Conservation (phyloP, 2,797 vertebrate species). For the Lacerta agilis region DNA sequence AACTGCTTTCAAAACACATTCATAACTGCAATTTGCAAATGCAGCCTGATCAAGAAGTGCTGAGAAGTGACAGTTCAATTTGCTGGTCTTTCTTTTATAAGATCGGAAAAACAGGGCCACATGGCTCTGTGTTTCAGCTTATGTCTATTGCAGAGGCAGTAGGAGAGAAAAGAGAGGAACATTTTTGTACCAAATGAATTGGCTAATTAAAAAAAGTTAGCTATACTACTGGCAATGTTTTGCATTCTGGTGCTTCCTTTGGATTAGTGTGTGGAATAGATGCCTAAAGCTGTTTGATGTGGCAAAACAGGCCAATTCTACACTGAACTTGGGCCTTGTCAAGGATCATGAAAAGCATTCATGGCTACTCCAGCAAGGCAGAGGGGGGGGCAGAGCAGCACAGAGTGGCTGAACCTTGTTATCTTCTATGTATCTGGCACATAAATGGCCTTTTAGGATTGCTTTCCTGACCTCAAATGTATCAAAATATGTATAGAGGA, state of each 20-base stretch:
- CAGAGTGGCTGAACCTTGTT: not conserved
- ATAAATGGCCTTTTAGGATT: not conserved
- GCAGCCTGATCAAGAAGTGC: no score
- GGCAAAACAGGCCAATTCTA: not conserved
- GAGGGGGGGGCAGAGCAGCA: not conserved
- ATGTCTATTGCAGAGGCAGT: no score
- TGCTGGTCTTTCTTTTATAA: no score
- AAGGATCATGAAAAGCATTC: not conserved
- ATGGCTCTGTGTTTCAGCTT: no score
- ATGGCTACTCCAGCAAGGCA: not conserved
- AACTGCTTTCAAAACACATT: no score
- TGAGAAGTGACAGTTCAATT: no score
- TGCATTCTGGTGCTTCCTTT: not conserved
- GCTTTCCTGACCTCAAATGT: not conserved
- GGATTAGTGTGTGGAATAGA: not conserved
- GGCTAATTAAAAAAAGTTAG: no score
- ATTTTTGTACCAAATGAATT: no score
- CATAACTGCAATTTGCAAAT: no score
- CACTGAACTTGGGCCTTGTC: not conserved
- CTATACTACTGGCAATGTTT: no score
- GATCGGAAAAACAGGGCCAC: no score
- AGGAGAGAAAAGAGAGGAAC: no score
- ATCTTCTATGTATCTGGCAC: fast-evolving
- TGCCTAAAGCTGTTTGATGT: not conserved
- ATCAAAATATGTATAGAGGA: not conserved